phyloP scores from a whole-genome alignment of 2,888 invertebrate species.

The Caenorhabditis virilis region DNA sequence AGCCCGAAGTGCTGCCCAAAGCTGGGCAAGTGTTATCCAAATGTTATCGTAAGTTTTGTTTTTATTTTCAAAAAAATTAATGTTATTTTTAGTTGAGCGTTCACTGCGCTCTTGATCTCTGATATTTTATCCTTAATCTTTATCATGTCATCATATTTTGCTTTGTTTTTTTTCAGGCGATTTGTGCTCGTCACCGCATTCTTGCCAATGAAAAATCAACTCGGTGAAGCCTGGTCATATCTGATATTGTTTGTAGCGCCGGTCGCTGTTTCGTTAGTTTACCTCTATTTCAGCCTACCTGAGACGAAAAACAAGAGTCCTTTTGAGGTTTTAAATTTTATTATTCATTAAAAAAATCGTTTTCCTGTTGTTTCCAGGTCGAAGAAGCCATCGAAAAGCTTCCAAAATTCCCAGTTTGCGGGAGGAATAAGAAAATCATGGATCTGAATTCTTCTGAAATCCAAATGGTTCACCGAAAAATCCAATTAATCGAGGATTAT shows the following conservation, averaged over 20 bases:
- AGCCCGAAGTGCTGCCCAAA: slow-evolving; percentile 58
- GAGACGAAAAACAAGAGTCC: slow-evolving; percentile 59
- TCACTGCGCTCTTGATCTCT: too few species aligned
- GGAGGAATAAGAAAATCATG: slow-evolving; percentile 11
- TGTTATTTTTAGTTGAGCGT: neutral
- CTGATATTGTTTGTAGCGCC: slow-evolving; percentile 57
- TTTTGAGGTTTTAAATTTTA: slow-evolving; percentile 24
- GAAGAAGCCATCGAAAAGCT: slow-evolving; percentile 43
- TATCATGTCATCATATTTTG: neutral
- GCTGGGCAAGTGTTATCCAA: slow-evolving; percentile 60
- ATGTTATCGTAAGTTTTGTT: slow-evolving; percentile 50
- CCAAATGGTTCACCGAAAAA: slow-evolving; percentile 12
- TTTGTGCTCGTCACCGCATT: slow-evolving; percentile 53
- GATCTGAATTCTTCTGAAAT: slow-evolving; percentile 15
- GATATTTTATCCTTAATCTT: too few species aligned
- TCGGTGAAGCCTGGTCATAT: slow-evolving; percentile 55
- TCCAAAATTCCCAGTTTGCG: slow-evolving; percentile 35
- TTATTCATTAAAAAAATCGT: neutral
- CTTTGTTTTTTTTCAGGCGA: slow-evolving; percentile 44
- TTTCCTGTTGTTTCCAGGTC: slow-evolving; percentile 20
- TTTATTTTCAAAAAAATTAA: neutral
- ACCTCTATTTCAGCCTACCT: slow-evolving; percentile 58
- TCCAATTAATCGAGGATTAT: slow-evolving; percentile 25
- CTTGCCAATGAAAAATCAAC: slow-evolving; percentile 54
- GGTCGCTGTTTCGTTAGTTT: slow-evolving; percentile 49